phyloP scores from a whole-genome alignment of 2,797 vertebrate genomes.

The Craterocephalus amniculus region DNA sequence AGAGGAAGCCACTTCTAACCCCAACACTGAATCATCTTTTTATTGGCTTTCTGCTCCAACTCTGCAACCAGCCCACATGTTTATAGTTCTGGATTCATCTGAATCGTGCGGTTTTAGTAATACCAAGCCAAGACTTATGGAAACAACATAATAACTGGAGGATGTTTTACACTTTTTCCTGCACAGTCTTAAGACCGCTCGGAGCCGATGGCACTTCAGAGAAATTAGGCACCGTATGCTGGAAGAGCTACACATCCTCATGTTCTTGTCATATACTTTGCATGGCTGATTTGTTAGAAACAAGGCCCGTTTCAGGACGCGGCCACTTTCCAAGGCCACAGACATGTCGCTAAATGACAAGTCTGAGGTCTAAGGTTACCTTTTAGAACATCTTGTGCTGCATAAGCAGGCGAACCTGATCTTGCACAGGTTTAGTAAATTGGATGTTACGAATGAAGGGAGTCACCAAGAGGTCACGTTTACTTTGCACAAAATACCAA shows the following conservation, averaged over 20 bases:
- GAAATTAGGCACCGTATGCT: constrained; percentile 36
- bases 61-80: constrained; percentile 4
- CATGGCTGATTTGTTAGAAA: constrained; percentile 14
- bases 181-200: constrained; percentile 38
- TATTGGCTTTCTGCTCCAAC: constrained; percentile 24
- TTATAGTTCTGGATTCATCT: background rate
- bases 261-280: constrained; percentile 23
- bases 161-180: constrained; percentile 41
- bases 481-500: constrained; percentile 40
- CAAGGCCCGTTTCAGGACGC: constrained; percentile 11
- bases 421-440: constrained; percentile 23
- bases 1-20: constrained; percentile 11
- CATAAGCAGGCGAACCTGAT: background rate
- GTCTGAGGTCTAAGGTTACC: constrained; percentile 13
- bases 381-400: constrained; percentile 32
- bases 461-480: constrained; percentile 23
- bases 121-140: constrained; percentile 13
- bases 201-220: constrained; percentile 43
- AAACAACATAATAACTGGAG: constrained; percentile 41
- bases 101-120: background rate
- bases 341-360: constrained; percentile 23
- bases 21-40: constrained; percentile 10
- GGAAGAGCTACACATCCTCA: constrained; percentile 19
- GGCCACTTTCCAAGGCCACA: constrained; percentile 19
- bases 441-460: constrained; percentile 11